These are phyloP conservation scores for Platyrinchus mystaceus DNA, from an alignment of 2,797 vertebrate species.

Conservation along the genomic window DNA sequence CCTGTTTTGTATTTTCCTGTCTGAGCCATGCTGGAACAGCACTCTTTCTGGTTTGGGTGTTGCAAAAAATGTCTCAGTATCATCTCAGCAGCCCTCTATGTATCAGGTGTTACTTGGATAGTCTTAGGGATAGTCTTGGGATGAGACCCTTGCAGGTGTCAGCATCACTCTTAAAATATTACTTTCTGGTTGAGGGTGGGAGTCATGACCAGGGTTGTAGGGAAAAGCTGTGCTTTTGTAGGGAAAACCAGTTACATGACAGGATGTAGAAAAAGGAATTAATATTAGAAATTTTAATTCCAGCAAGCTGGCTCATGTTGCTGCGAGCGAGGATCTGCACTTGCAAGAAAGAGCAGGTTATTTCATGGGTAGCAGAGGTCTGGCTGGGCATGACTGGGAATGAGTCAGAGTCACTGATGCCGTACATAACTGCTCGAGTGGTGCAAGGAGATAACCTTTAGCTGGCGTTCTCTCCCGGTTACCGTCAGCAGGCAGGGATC, in stretches of 20 bases:
- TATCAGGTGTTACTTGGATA: background rate
- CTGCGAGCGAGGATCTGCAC: background rate
- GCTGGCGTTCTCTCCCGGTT: fast-evolving
- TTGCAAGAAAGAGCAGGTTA: background rate
- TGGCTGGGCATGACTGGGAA: background rate
- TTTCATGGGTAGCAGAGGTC: background rate
- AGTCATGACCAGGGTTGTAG: background rate
- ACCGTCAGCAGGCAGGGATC: background rate
- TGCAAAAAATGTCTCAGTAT: background rate
- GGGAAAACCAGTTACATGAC: background rate
- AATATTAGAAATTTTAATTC: background rate
- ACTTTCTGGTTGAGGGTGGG: background rate
- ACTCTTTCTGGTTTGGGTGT: background rate
- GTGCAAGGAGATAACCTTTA: background rate
- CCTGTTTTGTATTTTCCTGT: background rate
- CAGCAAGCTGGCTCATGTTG: background rate
- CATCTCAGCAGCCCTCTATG: background rate
- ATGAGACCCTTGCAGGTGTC: background rate
- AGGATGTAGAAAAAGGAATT: background rate
- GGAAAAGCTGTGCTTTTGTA: background rate
- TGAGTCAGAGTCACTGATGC: background rate
- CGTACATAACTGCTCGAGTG: background rate
- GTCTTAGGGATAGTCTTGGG: background rate
- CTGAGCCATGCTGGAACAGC: background rate
- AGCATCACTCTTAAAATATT: background rate